Conservation (phyloP, 2,797 vertebrate genomes). For the Gephyroberyx darwinii region DNA sequence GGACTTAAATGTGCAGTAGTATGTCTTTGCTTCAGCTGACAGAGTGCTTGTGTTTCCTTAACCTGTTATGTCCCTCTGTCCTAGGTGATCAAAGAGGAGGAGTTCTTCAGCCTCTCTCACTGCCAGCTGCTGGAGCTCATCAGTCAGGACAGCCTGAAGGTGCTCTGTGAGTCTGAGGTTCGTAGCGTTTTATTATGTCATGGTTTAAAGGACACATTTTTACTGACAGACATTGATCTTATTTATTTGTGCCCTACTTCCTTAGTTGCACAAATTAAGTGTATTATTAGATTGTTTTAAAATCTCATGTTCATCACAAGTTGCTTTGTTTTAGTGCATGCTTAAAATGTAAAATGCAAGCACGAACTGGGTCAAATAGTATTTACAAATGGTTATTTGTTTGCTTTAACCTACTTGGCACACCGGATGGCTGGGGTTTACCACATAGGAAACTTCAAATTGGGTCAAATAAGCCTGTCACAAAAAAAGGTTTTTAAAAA, state of each 20-base stretch:
- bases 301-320: background rate
- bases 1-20: background rate
- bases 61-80: background rate
- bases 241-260: no score
- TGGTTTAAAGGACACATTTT: background rate
- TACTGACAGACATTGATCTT: background rate
- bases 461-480: no score
- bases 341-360: background rate
- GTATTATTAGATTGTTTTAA: background rate
- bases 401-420: no score
- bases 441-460: no score
- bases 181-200: slow-evolving; percentile 19
- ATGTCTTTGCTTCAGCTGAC: background rate
- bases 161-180: slow-evolving; percentile 87
- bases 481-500: no score
- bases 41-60: background rate
- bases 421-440: no score
- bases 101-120: slow-evolving; percentile 87
- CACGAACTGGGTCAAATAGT: background rate
- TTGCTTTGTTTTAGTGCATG: background rate
- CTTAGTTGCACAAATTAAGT: no score
- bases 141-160: slow-evolving; percentile 87
- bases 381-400: background rate
- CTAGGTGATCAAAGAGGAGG: slow-evolving; percentile 87
- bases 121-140: slow-evolving; percentile 88